A percentile compares a stretch with the other conserved stretches of the same genome.
phyloP scores from a whole-genome alignment of 2,113 vertebrate species.

The Mustela lutreola region DNA sequence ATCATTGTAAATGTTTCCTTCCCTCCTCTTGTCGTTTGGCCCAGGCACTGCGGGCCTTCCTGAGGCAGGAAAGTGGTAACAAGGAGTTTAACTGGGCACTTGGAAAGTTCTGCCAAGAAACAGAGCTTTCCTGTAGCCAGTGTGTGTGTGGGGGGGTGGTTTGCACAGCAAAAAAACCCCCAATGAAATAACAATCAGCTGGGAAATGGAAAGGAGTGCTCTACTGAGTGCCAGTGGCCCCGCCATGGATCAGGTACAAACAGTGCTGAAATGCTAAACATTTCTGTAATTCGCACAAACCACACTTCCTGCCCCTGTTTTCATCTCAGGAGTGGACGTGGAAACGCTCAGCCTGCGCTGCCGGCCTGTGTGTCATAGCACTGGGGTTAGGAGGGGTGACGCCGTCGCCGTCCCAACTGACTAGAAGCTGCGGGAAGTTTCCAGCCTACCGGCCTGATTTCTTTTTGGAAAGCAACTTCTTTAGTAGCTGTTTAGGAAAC shows the following conservation, averaged over 20 bases:
- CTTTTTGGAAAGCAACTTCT: conserved; percentile 17
- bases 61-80: conserved; percentile 79
- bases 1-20: conserved; percentile 80
- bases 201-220: conserved; percentile 67
- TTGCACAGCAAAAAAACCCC: background rate
- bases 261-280: background rate
- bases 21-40: conserved; percentile 77
- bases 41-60: conserved; percentile 70
- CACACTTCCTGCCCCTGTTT: conserved; percentile 68
- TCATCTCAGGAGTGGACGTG: conserved; percentile 33
- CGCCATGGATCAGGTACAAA: background rate
- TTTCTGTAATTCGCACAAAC: background rate
- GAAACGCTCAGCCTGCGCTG: background rate
- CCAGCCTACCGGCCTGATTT: conserved; percentile 44
- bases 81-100: conserved; percentile 73
- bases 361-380: conserved; percentile 38
- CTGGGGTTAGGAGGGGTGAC: conserved; percentile 14
- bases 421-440: conserved; percentile 34
- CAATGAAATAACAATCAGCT: conserved; percentile 63
- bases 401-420: conserved; percentile 14
- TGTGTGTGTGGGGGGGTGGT: rapidly evolving
- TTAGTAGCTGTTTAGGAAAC: conserved; percentile 48
- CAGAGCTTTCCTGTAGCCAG: background rate
- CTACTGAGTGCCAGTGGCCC: conserved; percentile 58
- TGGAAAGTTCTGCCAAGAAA: conserved; percentile 76